Conservation (phyloP, 2,113 vertebrate species). For the Silurus meridionalis region DNA sequence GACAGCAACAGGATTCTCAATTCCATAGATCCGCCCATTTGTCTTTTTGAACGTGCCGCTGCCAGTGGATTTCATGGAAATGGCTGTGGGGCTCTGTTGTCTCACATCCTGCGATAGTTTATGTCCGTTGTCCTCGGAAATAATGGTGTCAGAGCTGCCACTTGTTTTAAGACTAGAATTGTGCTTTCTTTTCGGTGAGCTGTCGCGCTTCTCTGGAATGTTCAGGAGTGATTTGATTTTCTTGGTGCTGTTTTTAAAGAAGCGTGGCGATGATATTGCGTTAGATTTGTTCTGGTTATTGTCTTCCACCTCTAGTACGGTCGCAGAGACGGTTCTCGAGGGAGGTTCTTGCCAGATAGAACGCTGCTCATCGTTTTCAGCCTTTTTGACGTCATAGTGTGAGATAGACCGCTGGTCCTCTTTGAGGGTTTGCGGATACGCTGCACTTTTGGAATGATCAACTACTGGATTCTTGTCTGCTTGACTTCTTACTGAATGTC, state of each 20-base stretch:
- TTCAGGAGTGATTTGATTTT: slow-evolving; percentile 86
- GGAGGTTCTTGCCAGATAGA: slow-evolving; percentile 62
- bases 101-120: slow-evolving; percentile 66
- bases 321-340: slow-evolving; percentile 78
- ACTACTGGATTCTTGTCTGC: slow-evolving; percentile 64
- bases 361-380: slow-evolving; percentile 29
- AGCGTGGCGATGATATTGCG: slow-evolving; percentile 73
- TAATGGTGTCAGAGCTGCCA: slow-evolving; percentile 83
- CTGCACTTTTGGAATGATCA: slow-evolving; percentile 63
- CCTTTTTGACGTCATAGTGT: slow-evolving; percentile 68
- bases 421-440: slow-evolving; percentile 60
- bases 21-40: slow-evolving; percentile 33
- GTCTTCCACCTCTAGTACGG: slow-evolving; percentile 67
- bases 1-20: slow-evolving; percentile 58
- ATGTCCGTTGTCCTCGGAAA: slow-evolving; percentile 76
- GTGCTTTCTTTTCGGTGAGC: slow-evolving; percentile 70
- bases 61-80: slow-evolving; percentile 59
- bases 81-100: slow-evolving; percentile 50
- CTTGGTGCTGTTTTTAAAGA: slow-evolving; percentile 83
- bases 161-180: slow-evolving; percentile 75
- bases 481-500: slow-evolving; percentile 71
- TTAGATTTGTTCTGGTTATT: slow-evolving; percentile 72
- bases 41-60: slow-evolving; percentile 7
- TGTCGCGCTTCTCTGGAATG: slow-evolving; percentile 83
- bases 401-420: slow-evolving; percentile 72